Base-by-base conservation (phyloP, 2,797 vertebrate genomes). In the Phrynocephalus guinanensis region DNA sequence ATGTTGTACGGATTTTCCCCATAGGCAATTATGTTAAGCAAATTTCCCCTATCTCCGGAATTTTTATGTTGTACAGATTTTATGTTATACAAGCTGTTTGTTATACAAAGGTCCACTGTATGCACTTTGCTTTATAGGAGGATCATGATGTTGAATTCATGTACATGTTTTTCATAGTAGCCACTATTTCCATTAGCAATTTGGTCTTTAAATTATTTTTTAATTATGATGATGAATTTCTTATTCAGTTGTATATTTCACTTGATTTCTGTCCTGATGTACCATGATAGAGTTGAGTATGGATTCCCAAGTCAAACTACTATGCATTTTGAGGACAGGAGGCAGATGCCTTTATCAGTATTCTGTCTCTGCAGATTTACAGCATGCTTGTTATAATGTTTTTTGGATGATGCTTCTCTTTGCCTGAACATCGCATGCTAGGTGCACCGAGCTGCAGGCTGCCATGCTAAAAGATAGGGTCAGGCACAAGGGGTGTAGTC, bases 201-300 rank as follows among this genome's bases (percentile, higher is more conserved):
- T 88, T 71, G 15, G 71, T 52, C 88, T 90, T 94, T 92, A 90
- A 92, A 93, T 3, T 82, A 6, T 2, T 88, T 94, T 92, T 86
- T 87, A 88, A 93, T 92, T 92, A 70, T 1, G 5, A 86, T 87
- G 90, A 63, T 83, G 63, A 70, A 84, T 86, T 91, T 93, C 90
- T 84, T 24, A 72, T 90, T 88, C 79, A 13, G 82, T 84, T 13
- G 75, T 73, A 78, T 7, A 83, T 50, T 86, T 87, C 22, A 78
- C 85, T 79, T 88, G 82, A 91, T 90, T 93, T 92, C 50, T 33
- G 5, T 90, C 91, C 18, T 15, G 18, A 75, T 79, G 89, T 92
- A n/a, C 72, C 86, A 92, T 83, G 79, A 90, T 68, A 90, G 70
- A 82, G 48, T 71, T 26, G 84, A 44, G 73, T 72, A 24, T 3